These are phyloP conservation scores for Oxyura jamaicensis DNA, from an alignment of 2,113 vertebrate species.

Conservation along the genomic window DNA sequence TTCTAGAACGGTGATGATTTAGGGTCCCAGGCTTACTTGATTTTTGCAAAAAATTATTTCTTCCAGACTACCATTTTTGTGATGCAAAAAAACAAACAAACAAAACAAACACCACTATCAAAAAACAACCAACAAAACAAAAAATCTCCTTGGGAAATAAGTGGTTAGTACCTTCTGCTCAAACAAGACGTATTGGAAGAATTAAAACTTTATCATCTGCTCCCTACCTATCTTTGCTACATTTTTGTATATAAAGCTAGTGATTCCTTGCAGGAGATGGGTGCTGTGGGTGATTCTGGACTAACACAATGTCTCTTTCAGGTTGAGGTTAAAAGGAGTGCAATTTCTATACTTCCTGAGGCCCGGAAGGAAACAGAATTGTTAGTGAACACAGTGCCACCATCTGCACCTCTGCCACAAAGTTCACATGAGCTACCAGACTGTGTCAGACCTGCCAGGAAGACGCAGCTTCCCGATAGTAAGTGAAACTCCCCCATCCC, in stretches of 20 bases:
- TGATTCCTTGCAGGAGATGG: background rate
- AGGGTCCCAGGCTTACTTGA: background rate
- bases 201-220: background rate
- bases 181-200: background rate
- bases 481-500: background rate
- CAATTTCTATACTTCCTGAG: background rate
- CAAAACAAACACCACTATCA: too few species aligned
- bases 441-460: constrained; percentile 54
- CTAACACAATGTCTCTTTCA: constrained; percentile 9
- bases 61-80: background rate
- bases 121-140: too few species aligned
- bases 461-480: constrained; percentile 63
- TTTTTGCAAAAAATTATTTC: background rate
- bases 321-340: background rate
- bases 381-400: background rate
- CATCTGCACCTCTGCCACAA: background rate
- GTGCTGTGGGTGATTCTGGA: background rate
- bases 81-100: background rate
- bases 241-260: background rate
- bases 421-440: constrained; percentile 46
- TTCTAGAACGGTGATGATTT: background rate
- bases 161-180: background rate
- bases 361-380: background rate
- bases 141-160: background rate
- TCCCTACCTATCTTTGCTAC: background rate